Base-by-base conservation (phyloP, 2,797 vertebrate genomes). In the Clarias fuscus region DNA sequence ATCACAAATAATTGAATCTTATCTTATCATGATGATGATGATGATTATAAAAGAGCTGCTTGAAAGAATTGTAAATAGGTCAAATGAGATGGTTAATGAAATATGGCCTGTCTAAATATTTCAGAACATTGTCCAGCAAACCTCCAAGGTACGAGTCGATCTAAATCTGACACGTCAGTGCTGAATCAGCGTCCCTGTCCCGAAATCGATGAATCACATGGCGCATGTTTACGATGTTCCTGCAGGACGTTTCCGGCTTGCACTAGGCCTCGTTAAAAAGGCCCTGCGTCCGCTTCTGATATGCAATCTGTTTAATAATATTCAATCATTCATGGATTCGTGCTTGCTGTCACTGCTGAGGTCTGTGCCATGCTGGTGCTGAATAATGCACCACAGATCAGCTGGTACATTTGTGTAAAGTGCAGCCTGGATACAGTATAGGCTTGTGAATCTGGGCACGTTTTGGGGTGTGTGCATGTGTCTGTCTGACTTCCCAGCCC, bases 351-450 rank as follows among this genome's bases (percentile, higher is more conserved):
- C 5, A 18, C 22, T 30, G 82, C 14, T 40, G 82, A 61, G 56
- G 82, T 40, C 62, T 48, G 80, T 67, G 62, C 64, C 75, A 61
- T 40, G 61, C 82, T 65, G 58, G 71, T 81, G 8, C 80, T 84
- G 80, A 83, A 67, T 86, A 81, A 84, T 84, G 90, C 82, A 70
- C 82, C 77, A 40, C 64, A 56, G 40, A 72, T 53, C 84, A 68
- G 71, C 64, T 84, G 86, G 61, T 81, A 79, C 76, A 84, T 89
- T 83, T 67, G n/a, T 53, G 68, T 86, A 82, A 83, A 83, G 85
- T 85, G 82, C 58, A 71, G 61, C 17, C 53, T 70, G 48, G 43
- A 85, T 70, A n/a, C 48, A 77, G 80, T n/a, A 75, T 61, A 78
- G 72, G 43, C 43, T 76, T 58, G 48, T 7, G 7, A 78, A 56